These are phyloP conservation scores for Mastigias papua DNA, from an alignment of 30 jellyfish, hydroid and myxozoan species.

Conservation along the genomic window DNA sequence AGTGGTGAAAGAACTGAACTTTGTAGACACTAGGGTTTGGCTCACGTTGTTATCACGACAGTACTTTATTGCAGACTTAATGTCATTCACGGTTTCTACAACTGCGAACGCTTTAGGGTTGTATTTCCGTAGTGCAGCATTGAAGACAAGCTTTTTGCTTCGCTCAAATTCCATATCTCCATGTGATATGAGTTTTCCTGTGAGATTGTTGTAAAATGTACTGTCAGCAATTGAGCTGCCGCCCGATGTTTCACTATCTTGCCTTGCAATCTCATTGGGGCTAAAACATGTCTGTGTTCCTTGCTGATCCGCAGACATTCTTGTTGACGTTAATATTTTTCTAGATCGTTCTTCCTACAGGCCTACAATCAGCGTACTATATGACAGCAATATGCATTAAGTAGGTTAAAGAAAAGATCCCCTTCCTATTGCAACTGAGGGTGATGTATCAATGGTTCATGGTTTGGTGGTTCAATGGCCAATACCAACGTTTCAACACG, in stretches of 20 bases:
- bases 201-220: slow-evolving; percentile 29
- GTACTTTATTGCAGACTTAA: slow-evolving; percentile 44
- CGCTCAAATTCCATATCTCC: slow-evolving; percentile 70
- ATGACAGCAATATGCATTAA: too few species aligned
- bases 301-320: not conserved
- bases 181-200: slow-evolving; percentile 52
- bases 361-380: too few species aligned
- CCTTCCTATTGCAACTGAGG: too few species aligned
- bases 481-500: too few species aligned
- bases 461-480: too few species aligned
- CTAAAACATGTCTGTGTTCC: not conserved
- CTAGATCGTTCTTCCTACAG: not conserved
- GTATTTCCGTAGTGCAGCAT: slow-evolving; percentile 52
- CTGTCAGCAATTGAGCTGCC: slow-evolving; percentile 58
- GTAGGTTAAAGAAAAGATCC: too few species aligned
- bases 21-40: not conserved
- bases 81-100: slow-evolving; percentile 54
- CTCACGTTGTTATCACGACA: slow-evolving; percentile 66
- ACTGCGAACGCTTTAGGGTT: slow-evolving; percentile 69
- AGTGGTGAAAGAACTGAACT: not conserved
- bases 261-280: slow-evolving; percentile 22
- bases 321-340: not conserved
- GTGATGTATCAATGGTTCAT: too few species aligned
- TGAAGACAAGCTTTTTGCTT: slow-evolving; percentile 31
- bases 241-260: slow-evolving; percentile 54